Base-by-base conservation (phyloP, 2,888 invertebrate species). In the Ophion obscuratus region DNA sequence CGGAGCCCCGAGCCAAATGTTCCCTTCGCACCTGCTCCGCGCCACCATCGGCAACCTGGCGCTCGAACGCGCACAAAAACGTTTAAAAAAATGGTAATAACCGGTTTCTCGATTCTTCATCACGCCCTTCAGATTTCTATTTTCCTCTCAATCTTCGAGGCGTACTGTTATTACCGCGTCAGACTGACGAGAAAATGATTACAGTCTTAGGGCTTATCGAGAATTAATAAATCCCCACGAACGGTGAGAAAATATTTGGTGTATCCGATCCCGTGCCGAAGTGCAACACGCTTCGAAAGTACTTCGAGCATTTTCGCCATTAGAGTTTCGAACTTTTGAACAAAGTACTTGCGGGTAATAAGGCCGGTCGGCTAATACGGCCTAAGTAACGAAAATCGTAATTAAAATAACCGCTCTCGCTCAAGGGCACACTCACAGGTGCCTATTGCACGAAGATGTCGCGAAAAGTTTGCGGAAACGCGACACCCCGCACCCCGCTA, bases 1-100 rank as follows among this genome's bases (percentile, higher is more conserved):
- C 27, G 14, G 40, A 31, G 81, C 53, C 76, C 53, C 57, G 53
- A 36, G 73, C 44, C 61, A 66, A 76, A 62, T 73, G 68, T 80
- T 71, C 75, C n/a, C 31, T 70, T 27, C 27, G 66, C 82, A 85
- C 81, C 85, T 85, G 85, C 68, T 83, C 47, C 75, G 27, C 11
- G 24, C 59, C 44, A 27, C 53, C 66, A 44, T 68, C 53, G 40
- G 6, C 67, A 79, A 67, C 36, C 78, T 68, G 74, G 74, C 66
- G 75, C 68, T 57, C 47, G n/a, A 14, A 27, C 40, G 5, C 27
- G 71, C 14, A 36, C 27, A 73, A 76, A 76, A 82, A 57, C 62
- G 64, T 10, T 67, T 57, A 70, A 71, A 83, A 53, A 71, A 20
- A 14, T 77, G 59, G 40, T 83, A 79, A 83, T 83, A 79, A 83